Conservation (phyloP, 2,113 vertebrate genomes). For the Vidua chalybeata region DNA sequence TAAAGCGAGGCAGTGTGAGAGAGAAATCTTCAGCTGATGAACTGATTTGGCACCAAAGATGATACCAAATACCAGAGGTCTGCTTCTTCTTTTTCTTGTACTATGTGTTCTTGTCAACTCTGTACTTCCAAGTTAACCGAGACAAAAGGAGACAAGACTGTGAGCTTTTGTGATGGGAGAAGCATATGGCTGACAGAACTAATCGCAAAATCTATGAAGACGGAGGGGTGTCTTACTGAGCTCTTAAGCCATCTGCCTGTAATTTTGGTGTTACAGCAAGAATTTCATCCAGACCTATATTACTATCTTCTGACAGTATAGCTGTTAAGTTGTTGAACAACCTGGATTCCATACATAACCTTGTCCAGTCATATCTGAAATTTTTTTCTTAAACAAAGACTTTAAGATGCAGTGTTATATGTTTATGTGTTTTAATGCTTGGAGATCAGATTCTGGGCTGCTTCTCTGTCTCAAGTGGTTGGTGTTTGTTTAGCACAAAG, state of each 20-base stretch:
- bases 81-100: background rate
- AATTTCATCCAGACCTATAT: background rate
- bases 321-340: background rate
- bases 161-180: background rate
- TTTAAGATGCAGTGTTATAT: background rate
- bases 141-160: background rate
- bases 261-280: background rate
- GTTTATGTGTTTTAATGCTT: background rate
- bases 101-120: background rate
- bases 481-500: background rate
- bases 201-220: background rate
- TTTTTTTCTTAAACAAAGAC: background rate
- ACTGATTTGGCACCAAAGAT: background rate
- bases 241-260: background rate
- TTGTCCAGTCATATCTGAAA: background rate
- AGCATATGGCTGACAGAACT: conserved; percentile 1
- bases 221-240: background rate
- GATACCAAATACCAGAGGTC: background rate
- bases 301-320: background rate
- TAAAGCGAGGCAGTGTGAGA: background rate
- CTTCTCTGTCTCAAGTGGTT: background rate
- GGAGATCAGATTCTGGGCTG: background rate
- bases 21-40: background rate
- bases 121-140: background rate
- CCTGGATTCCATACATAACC: background rate